phyloP scores from a whole-genome alignment of 2,888 invertebrate species.

The Shargacucullia verbasci region DNA sequence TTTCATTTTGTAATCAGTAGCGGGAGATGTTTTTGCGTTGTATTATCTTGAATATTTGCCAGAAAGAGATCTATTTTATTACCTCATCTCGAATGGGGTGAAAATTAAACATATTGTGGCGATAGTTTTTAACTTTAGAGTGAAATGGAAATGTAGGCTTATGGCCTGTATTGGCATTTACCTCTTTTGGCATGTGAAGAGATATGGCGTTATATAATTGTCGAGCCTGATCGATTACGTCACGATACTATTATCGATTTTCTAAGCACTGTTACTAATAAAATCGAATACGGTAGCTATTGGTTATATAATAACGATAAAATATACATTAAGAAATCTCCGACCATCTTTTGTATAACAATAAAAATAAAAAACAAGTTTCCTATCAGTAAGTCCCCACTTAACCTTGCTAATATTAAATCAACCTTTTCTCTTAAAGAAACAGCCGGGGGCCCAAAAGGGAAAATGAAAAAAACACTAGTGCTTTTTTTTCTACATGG shows the following conservation, averaged over 20 bases:
- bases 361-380: constrained; percentile 19
- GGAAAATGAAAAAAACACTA: constrained; percentile 61
- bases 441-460: constrained; percentile 52
- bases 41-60: constrained; percentile 48
- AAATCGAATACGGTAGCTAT: too few relatives aligned
- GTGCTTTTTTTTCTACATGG: constrained; percentile 61
- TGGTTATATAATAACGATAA: too few relatives aligned
- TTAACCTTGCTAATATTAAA: constrained; percentile 61
- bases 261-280: too few relatives aligned
- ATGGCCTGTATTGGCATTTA: constrained; percentile 15
- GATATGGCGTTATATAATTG: too few relatives aligned
- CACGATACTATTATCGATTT: too few relatives aligned
- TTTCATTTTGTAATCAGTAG: constrained; percentile 35
- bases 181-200: constrained; percentile 34
- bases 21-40: constrained; percentile 28
- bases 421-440: constrained; percentile 64
- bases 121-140: constrained; percentile 2
- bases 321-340: constrained; percentile 2
- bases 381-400: constrained; percentile 48
- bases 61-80: constrained; percentile 45
- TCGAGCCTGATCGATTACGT: constrained; percentile 12
- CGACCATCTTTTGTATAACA: constrained; percentile 21
- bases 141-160: constrained; percentile 21
- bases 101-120: constrained; percentile 7
- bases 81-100: constrained; percentile 12